A percentile compares a stretch with the other conserved stretches of the same genome.
These are phyloP conservation scores for Amblyornis subalaris DNA, from an alignment of 2,113 vertebrate species.

Conservation along the genomic window DNA sequence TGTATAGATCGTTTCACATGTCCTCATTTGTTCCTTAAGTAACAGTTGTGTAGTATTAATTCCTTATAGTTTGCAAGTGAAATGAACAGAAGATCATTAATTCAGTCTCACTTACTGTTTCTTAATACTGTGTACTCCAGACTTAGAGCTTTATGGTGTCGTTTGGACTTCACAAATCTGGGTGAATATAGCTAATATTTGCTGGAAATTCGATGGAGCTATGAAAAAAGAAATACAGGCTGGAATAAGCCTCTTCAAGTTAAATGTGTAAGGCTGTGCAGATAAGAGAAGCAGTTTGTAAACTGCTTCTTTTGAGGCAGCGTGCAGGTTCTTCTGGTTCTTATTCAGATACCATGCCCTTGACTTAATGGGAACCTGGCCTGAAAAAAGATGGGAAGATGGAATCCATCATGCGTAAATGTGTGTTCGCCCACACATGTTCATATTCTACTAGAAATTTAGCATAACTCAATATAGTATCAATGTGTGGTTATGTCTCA, in stretches of 20 bases:
- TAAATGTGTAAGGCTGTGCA: neutral
- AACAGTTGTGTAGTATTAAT: neutral
- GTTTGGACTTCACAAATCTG: neutral
- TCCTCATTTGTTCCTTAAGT: neutral
- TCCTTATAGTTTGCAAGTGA: neutral
- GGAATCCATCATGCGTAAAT: neutral
- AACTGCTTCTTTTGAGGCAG: neutral
- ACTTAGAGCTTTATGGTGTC: neutral
- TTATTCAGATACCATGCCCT: neutral
- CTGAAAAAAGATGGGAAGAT: neutral
- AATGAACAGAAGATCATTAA: neutral
- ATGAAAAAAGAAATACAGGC: neutral
- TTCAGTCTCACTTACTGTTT: neutral
- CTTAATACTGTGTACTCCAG: neutral
- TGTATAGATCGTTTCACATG: neutral
- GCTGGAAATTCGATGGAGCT: neutral
- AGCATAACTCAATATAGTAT: rapidly evolving
- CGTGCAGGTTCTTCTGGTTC: neutral
- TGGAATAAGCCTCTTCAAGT: neutral
- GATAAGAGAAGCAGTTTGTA: neutral
- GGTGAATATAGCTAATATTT: neutral
- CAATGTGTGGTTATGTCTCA: neutral
- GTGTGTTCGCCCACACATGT: neutral
- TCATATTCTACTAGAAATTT: neutral
- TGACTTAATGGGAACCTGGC: neutral